Evolutionary conservation across 1,140 invertebrate genomes (phyloP).

Genomic region (Conus ventricosus): DNA sequence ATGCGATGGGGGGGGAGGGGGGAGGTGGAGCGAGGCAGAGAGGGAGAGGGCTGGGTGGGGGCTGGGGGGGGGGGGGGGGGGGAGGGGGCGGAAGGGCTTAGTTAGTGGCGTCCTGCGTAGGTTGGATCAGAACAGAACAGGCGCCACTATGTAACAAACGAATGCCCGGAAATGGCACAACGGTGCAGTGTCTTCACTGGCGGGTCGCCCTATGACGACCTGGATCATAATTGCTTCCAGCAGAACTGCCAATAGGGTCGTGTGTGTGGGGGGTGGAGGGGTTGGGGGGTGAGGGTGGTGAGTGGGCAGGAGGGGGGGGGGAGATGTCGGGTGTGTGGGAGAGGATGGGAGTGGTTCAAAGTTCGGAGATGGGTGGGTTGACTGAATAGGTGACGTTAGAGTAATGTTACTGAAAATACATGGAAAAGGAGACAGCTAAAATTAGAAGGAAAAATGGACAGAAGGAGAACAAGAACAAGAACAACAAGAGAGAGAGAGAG

Average conservation of each 20-base stretch:
- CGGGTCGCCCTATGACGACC: no score
- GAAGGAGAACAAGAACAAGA: no score
- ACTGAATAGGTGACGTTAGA: neutral
- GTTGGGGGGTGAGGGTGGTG: neutral
- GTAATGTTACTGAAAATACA: neutral
- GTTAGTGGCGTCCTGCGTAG: neutral
- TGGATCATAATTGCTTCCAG: no score
- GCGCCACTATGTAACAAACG: neutral
- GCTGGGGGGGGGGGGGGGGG: neutral
- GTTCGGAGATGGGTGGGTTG: no score
- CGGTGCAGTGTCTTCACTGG: no score
- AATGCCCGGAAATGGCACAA: neutral
- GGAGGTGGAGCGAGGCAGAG: neutral
- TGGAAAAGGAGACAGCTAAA: no score
- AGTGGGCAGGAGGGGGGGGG: neutral
- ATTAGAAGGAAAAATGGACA: no score
- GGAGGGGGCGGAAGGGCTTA: neutral
- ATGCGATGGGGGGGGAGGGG: no score
- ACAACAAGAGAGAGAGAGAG: no score
- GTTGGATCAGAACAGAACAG: neutral
- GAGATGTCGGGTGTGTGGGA: neutral
- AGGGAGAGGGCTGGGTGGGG: neutral
- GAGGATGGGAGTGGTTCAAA: neutral
- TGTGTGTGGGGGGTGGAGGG: neutral
- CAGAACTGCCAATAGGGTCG: neutral